These are phyloP conservation scores for Trachurus trachurus DNA, from an alignment of 2,797 vertebrate species.

Conservation along the genomic window DNA sequence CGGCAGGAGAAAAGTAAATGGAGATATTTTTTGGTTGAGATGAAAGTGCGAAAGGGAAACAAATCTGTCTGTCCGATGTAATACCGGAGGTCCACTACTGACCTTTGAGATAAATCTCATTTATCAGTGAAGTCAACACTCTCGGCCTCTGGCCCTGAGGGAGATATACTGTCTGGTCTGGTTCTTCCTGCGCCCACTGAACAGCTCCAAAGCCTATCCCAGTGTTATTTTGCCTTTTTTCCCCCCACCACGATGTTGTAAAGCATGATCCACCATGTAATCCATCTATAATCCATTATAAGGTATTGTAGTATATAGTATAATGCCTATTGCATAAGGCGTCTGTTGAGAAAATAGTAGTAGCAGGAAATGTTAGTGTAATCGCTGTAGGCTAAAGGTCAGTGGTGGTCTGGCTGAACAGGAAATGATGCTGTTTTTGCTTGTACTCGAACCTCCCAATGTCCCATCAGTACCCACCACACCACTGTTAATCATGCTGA, in stretches of 20 bases:
- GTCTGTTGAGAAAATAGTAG: constrained; percentile 10
- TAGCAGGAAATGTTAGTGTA: constrained; percentile 20
- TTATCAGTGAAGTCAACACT: constrained; percentile 27
- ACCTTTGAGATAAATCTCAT: constrained; percentile 58
- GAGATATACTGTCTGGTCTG: constrained; percentile 31
- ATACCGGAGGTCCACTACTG: constrained; percentile 13
- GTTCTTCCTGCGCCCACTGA: background rate
- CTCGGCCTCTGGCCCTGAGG: constrained; percentile 19
- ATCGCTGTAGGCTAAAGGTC: constrained; percentile 20
- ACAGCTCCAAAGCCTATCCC: constrained; percentile 14
- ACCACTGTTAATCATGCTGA: constrained; percentile 55
- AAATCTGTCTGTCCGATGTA: background rate
- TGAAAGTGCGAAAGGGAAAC: background rate
- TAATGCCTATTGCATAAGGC: constrained; percentile 47
- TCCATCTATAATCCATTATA: constrained; percentile 50
- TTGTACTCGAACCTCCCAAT: background rate
- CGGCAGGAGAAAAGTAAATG: constrained; percentile 1
- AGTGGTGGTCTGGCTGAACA: constrained; percentile 1
- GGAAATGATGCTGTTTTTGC: constrained; percentile 22
- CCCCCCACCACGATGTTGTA: constrained; percentile 8
- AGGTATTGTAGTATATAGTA: constrained; percentile 33
- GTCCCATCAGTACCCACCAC: background rate
- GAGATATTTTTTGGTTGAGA: background rate
- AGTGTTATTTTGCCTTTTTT: constrained; percentile 5
- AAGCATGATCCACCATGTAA: constrained; percentile 32